phyloP scores from a whole-genome alignment of 2,113 vertebrate species.

The Mus pahari region DNA sequence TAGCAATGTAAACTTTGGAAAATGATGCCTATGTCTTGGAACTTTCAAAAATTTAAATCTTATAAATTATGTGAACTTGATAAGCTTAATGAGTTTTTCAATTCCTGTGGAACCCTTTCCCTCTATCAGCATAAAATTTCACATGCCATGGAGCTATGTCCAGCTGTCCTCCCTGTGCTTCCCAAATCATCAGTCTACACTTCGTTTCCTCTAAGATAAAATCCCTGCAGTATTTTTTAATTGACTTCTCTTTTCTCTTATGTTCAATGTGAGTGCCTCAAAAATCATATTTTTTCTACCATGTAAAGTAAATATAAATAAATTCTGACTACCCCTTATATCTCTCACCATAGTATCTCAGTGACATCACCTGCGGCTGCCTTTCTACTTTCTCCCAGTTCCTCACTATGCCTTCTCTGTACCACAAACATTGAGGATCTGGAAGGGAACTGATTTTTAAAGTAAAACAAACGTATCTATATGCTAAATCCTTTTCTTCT shows the following conservation, averaged over 20 bases:
- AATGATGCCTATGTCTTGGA: background rate
- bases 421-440: background rate
- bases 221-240: background rate
- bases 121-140: background rate
- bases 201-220: background rate
- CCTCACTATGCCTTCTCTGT: background rate
- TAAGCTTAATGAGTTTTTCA: background rate
- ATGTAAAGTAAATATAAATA: background rate
- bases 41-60: background rate
- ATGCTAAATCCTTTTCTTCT: background rate
- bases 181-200: background rate
- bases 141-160: no score
- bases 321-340: background rate
- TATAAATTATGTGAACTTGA: background rate
- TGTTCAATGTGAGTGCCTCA: background rate
- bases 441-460: background rate
- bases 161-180: background rate
- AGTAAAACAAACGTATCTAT: background rate
- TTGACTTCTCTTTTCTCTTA: background rate
- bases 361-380: fast-evolving
- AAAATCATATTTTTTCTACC: background rate
- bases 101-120: no score
- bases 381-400: background rate
- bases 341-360: background rate
- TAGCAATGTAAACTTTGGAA: background rate